These are phyloP conservation scores for Sylvia atricapilla DNA, from an alignment of 2,113 vertebrate genomes.

Conservation along the genomic window DNA sequence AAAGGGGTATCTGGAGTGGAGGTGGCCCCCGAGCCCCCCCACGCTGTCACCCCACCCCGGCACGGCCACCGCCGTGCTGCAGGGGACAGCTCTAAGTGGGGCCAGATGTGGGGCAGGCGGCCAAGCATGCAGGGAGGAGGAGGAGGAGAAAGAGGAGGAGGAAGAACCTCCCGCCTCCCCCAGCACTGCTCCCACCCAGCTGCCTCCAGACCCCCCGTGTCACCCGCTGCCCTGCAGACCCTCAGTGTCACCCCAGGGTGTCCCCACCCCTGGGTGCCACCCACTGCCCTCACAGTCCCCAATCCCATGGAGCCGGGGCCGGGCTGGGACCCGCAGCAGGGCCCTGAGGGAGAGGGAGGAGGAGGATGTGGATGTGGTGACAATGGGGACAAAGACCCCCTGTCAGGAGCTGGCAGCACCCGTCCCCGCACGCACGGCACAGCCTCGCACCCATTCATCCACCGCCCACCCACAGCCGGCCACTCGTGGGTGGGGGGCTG, in stretches of 20 bases:
- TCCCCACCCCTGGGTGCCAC: neutral
- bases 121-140: neutral
- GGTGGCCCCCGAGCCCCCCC: neutral
- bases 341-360: neutral
- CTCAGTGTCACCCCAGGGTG: neutral
- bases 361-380: neutral
- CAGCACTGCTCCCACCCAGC: neutral
- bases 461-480: neutral
- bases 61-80: neutral
- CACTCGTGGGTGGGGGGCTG: neutral
- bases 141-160: neutral
- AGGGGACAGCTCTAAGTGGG: neutral
- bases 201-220: fast-evolving
- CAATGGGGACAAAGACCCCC: neutral
- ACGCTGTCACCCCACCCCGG: neutral
- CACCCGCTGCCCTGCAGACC: neutral
- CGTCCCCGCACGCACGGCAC: neutral
- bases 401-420: neutral
- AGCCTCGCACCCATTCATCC: neutral
- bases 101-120: neutral
- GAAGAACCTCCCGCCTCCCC: neutral
- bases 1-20: neutral
- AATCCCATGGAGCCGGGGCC: fast-evolving
- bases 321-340: neutral
- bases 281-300: neutral